Base-by-base conservation (phyloP, 2,113 vertebrate genomes). In the Prietella phreatophila region DNA sequence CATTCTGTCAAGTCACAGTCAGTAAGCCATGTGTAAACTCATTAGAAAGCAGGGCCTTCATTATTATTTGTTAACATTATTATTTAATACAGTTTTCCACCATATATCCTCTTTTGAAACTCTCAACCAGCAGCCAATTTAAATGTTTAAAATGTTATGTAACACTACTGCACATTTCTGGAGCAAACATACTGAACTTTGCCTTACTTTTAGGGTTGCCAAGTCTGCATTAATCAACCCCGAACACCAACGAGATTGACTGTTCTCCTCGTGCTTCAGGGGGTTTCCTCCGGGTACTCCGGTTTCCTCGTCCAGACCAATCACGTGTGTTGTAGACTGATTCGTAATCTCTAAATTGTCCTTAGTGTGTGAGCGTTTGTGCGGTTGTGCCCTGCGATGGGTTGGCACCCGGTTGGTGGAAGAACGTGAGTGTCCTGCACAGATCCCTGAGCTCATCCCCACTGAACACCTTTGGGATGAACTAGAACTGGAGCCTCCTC, bases 81-180 rank as follows among this genome's bases (percentile, higher is more conserved):
- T n/a, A 56, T 17, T 80, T 53, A n/a, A 53, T 79, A n/a, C 73
- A 76, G 36, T 25, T 36, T 76, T 25, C 36, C 33, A 76, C 10
- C 42, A 50, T 78, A 14, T 27, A 50, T 78, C 19, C 10, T 20
- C 20, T 75, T 75, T 42, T 2, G 47, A 30, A 73, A 60, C 47
- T 69, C 19, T 4, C 22, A 17, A 75, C 33, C 33, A 73, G 5
- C 6, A 42, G 19, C 19, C 25, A 27, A 47, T 47, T 27, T 42
- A n/a, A 22, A 85, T 42, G 22, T 81, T 69, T 55, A 56, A 80
- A 53, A 55, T 55, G 60, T 81, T 50, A 56, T 71, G 47, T 67
- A 55, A 39, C 53, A 67, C 15, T 78, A 33, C 27, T 86, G 67
- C 22, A 81, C 73, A 80, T 78, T 79, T 79, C 50, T 79, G 47